A percentile compares a stretch with the other conserved stretches of the same genome.
Evolutionary conservation across 2,888 invertebrate genomes (phyloP).

Genomic region (Campoplex capitator): DNA sequence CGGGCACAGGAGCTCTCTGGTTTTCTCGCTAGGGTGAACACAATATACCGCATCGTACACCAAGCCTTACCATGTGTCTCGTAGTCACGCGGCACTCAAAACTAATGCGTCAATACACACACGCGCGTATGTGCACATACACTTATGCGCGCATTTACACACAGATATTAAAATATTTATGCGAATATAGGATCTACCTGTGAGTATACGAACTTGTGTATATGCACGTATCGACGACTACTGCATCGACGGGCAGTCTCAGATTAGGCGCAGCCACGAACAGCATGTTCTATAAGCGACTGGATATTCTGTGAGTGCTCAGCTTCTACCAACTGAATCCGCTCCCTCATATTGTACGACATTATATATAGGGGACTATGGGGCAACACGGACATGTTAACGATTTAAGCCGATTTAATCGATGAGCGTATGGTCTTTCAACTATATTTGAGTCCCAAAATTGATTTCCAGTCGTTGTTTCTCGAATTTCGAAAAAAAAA

Average conservation of each 20-base stretch:
- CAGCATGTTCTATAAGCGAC: constrained; percentile 38
- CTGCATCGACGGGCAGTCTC: constrained; percentile 50
- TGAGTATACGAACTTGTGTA: background rate
- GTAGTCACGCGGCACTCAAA: constrained; percentile 56
- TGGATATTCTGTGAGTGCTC: constrained; percentile 39
- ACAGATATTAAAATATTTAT: background rate
- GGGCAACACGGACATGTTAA: too few relatives aligned
- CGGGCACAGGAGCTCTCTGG: constrained; percentile 69
- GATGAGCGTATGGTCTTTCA: too few relatives aligned
- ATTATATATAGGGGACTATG: too few relatives aligned
- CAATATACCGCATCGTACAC: constrained; percentile 74
- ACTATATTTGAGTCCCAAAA: too few relatives aligned
- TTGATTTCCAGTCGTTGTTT: too few relatives aligned
- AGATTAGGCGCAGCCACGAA: constrained; percentile 54
- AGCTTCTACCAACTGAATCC: constrained; percentile 20
- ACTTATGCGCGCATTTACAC: background rate
- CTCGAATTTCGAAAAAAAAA: too few relatives aligned
- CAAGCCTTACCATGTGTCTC: constrained; percentile 48
- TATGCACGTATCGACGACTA: constrained; percentile 13
- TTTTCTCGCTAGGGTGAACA: constrained; percentile 79
- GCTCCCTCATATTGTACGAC: constrained; percentile 3
- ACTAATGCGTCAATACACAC: constrained; percentile 29
- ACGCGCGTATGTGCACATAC: background rate
- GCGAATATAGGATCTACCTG: background rate
- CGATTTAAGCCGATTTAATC: too few relatives aligned